phyloP scores from a whole-genome alignment of 2,797 vertebrate genomes.

The Artibeus jamaicensis region DNA sequence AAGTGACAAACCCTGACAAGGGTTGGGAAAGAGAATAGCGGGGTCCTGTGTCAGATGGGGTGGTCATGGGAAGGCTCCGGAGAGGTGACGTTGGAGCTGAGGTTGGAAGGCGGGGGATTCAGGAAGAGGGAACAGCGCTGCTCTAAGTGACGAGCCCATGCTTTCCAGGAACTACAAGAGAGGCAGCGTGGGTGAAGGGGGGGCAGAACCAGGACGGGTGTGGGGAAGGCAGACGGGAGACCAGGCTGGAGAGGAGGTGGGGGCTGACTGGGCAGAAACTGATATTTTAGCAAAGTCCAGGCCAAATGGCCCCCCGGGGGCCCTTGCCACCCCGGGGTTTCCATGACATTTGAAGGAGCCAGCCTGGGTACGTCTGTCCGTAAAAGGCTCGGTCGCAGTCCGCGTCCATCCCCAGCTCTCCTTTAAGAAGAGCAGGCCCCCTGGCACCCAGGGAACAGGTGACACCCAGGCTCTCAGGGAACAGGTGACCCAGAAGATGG shows the following conservation, averaged over 20 bases:
- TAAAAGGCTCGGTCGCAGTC: background rate
- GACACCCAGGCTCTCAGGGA: background rate
- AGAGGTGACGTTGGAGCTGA: background rate
- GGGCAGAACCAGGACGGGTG: background rate
- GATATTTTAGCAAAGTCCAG: background rate
- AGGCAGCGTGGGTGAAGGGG: background rate
- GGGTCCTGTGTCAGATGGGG: background rate
- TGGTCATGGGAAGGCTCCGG: background rate
- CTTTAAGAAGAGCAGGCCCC: background rate
- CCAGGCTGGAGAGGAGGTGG: background rate
- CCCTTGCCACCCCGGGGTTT: background rate
- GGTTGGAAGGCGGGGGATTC: background rate
- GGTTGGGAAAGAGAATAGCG: background rate
- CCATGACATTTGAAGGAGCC: background rate
- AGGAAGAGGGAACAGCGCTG: background rate
- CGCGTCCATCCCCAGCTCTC: background rate
- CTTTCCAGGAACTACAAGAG: slow-evolving; percentile 14
- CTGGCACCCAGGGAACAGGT: background rate
- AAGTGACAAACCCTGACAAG: background rate
- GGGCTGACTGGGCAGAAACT: background rate
- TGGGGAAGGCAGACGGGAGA: accelerated
- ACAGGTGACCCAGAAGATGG: background rate
- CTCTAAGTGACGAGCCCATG: background rate
- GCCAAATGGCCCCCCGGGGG: background rate
- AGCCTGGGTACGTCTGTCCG: accelerated